A percentile compares a stretch with the other conserved stretches of the same genome.
Evolutionary conservation across 2,113 vertebrate genomes (phyloP).

Genomic region (Canis aureus): DNA sequence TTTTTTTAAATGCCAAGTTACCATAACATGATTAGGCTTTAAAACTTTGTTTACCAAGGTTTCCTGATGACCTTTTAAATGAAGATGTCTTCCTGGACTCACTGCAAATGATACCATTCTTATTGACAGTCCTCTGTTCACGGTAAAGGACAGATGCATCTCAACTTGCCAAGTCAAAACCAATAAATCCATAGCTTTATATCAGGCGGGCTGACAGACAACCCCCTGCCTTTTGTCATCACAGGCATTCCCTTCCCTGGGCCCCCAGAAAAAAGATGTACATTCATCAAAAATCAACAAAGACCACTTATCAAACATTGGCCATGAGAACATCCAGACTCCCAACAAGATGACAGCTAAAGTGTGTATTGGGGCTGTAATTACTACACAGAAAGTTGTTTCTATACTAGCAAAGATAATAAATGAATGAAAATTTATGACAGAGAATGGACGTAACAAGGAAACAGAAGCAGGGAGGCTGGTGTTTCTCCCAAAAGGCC

Average conservation of each 20-base stretch:
- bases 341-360: slow-evolving; percentile 91
- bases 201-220: slow-evolving; percentile 89
- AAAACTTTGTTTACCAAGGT: slow-evolving; percentile 83
- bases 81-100: slow-evolving; percentile 80
- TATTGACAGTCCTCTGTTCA: slow-evolving; percentile 81
- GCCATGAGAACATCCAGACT: slow-evolving; percentile 91
- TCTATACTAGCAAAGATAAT: slow-evolving; percentile 93
- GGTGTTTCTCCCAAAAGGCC: slow-evolving; percentile 94
- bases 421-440: slow-evolving; percentile 94
- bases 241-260: slow-evolving; percentile 88
- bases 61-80: slow-evolving; percentile 82
- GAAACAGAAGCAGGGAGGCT: slow-evolving; percentile 93
- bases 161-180: slow-evolving; percentile 92
- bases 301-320: slow-evolving; percentile 91
- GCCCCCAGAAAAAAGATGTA: slow-evolving; percentile 89
- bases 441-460: slow-evolving; percentile 91
- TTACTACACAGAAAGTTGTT: slow-evolving; percentile 94
- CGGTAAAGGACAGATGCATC: slow-evolving; percentile 88
- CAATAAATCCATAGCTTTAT: slow-evolving; percentile 92
- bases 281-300: slow-evolving; percentile 94
- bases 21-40: slow-evolving; percentile 75
- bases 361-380: slow-evolving; percentile 91
- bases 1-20: slow-evolving; percentile 80
- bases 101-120: slow-evolving; percentile 81
- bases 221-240: slow-evolving; percentile 92